Conservation (phyloP, 2,888 invertebrate species). For the Epinotia bilunana region DNA sequence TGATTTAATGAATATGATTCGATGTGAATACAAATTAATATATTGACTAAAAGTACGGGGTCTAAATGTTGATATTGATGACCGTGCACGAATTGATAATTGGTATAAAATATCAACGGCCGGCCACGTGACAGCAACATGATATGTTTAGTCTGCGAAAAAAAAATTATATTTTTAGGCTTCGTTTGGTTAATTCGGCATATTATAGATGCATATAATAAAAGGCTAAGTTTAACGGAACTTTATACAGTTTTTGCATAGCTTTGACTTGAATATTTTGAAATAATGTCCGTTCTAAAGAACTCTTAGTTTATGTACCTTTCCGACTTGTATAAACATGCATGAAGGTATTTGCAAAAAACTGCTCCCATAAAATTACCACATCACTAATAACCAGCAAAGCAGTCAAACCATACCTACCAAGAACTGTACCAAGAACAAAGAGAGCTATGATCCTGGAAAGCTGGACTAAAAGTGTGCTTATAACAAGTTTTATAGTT, state of each 20-base stretch:
- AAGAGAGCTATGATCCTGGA: not conserved
- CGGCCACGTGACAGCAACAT: not conserved
- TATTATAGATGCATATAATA: not conserved
- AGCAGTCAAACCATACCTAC: not conserved
- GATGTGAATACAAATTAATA: slow-evolving; percentile 16
- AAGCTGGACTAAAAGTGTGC: not conserved
- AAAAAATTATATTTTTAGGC: not conserved
- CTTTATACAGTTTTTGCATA: too few relatives aligned
- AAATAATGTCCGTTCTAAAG: not conserved
- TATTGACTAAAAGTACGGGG: slow-evolving; percentile 5
- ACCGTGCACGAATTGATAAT: slow-evolving; percentile 13
- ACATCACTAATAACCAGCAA: not conserved
- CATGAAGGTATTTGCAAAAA: not conserved
- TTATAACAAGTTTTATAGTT: not conserved
- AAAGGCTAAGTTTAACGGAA: not conserved
- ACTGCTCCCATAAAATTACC: not conserved
- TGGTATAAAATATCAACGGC: slow-evolving; percentile 10
- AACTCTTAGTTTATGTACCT: not conserved
- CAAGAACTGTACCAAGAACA: not conserved
- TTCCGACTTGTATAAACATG: not conserved
- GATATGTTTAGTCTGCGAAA: not conserved
- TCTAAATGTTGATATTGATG: not conserved
- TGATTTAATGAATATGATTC: slow-evolving; percentile 17
- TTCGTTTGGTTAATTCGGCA: not conserved
- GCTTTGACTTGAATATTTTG: too few relatives aligned